phyloP scores from a whole-genome alignment of 2,888 invertebrate genomes.

The Sialis lutaria region DNA sequence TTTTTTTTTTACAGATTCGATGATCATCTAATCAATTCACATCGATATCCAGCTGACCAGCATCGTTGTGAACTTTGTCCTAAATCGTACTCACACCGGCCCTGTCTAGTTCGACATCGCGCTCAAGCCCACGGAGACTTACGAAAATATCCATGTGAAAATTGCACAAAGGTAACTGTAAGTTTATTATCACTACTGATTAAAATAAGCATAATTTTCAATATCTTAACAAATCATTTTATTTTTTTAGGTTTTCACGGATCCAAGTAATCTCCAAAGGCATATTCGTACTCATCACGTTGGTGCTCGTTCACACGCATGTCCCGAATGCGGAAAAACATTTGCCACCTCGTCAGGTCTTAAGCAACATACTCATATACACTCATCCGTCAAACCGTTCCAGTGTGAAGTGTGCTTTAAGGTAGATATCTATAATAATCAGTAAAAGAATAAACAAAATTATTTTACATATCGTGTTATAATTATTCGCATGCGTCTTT shows the following conservation, averaged over 20 bases:
- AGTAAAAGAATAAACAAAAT: neutral
- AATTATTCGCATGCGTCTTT: neutral
- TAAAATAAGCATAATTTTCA: neutral
- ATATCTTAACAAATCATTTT: slow-evolving; percentile 10
- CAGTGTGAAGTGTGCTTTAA: slow-evolving; percentile 94
- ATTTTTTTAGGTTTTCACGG: slow-evolving; percentile 76
- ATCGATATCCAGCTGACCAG: slow-evolving; percentile 61
- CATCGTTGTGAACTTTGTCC: slow-evolving; percentile 74
- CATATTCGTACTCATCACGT: slow-evolving; percentile 93
- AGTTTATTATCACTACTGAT: neutral
- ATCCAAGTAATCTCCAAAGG: slow-evolving; percentile 90
- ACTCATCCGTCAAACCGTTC: slow-evolving; percentile 95
- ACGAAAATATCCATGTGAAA: slow-evolving; percentile 83
- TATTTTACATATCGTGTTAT: neutral
- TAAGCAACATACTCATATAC: slow-evolving; percentile 98
- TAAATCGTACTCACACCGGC: slow-evolving; percentile 65
- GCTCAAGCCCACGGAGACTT: slow-evolving; percentile 65
- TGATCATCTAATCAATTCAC: slow-evolving; percentile 60
- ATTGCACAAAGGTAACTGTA: slow-evolving; percentile 64
- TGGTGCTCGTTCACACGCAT: slow-evolving; percentile 91
- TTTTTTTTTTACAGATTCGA: slow-evolving; percentile 50
- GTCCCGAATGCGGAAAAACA: slow-evolving; percentile 96
- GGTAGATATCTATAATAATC: slow-evolving; percentile 23
- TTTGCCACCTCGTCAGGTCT: slow-evolving; percentile 95
- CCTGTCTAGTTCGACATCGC: slow-evolving; percentile 65